Evolutionary conservation across 2,888 invertebrate genomes (phyloP).

Genomic region (Agriopis marginaria): DNA sequence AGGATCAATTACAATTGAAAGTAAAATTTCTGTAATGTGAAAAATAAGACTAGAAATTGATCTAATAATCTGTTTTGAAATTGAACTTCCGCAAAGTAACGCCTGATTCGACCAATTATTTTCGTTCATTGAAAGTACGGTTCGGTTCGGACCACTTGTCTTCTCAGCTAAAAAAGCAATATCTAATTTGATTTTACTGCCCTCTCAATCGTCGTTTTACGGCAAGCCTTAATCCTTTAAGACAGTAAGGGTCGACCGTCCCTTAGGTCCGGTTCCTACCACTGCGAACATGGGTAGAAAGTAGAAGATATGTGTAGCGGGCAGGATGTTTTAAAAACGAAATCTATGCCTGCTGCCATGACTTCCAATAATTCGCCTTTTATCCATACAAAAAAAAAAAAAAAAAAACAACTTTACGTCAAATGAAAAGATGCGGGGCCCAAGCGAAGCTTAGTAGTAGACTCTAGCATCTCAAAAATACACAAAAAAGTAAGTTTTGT

Average conservation of each 20-base stretch:
- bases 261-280: neutral
- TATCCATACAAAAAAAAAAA: no score
- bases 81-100: neutral
- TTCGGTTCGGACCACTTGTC: constrained; percentile 2
- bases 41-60: no score
- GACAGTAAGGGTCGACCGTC: constrained; percentile 12
- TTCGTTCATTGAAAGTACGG: neutral
- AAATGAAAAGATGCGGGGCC: no score
- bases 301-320: neutral
- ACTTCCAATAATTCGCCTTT: no score
- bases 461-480: no score
- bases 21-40: no score
- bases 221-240: constrained; percentile 28
- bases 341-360: no score
- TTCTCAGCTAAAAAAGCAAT: constrained; percentile 20
- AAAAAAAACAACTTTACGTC: no score
- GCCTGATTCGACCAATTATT: neutral
- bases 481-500: neutral
- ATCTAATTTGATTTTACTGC: constrained; percentile 20
- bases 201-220: constrained; percentile 17
- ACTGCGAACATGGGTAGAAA: neutral
- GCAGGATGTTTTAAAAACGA: neutral
- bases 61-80: no score
- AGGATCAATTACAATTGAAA: no score
- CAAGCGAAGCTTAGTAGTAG: no score